These are phyloP conservation scores for Antheraea assamensis DNA, from an alignment of 2,888 invertebrate species.

Conservation along the genomic window DNA sequence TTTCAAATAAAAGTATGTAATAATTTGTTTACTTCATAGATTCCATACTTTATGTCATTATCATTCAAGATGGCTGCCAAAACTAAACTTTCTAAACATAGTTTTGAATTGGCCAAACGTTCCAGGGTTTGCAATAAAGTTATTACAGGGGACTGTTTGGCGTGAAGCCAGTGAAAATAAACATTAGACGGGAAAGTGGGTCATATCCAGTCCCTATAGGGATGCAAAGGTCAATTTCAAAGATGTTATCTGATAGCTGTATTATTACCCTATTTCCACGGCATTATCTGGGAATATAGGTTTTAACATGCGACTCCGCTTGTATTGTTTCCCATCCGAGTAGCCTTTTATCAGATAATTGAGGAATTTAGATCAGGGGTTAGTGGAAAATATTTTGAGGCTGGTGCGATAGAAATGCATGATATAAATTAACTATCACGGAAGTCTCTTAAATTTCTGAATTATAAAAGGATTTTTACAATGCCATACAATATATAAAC, in stretches of 20 bases:
- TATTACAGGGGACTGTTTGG: conserved; percentile 8
- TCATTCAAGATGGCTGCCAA: background rate
- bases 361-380: no score
- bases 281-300: background rate
- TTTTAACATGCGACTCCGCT: background rate
- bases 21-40: background rate
- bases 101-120: conserved; percentile 4
- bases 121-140: background rate
- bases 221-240: conserved; percentile 6
- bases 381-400: no score
- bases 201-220: conserved; percentile 10
- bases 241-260: background rate
- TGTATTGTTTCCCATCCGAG: background rate
- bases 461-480: background rate
- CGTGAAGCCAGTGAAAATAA: background rate
- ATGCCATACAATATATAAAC: background rate
- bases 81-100: conserved; percentile 11
- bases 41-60: background rate
- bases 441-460: background rate
- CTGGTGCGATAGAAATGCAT: no score
- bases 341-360: background rate
- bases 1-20: background rate
- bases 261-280: background rate
- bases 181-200: conserved; percentile 10
- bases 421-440: background rate